phyloP scores from a whole-genome alignment of 2,797 vertebrate species.

The Todus mexicanus region DNA sequence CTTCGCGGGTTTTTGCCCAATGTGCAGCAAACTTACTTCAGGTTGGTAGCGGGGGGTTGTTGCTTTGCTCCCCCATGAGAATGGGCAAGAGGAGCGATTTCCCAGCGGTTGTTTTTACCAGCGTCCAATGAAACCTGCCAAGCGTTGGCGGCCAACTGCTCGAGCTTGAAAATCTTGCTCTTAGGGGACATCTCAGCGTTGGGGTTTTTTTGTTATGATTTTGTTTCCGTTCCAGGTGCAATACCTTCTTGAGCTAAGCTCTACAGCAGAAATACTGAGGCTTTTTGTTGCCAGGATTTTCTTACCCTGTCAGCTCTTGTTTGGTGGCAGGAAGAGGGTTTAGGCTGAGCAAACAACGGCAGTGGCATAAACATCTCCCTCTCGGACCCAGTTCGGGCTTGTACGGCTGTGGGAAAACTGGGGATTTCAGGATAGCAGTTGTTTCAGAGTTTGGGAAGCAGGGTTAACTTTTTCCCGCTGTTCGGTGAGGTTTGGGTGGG shows the following conservation, averaged over 20 bases:
- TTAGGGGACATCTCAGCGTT: too few species aligned
- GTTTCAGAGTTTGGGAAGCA: background rate
- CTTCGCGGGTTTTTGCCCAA: rapidly evolving
- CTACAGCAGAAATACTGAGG: background rate
- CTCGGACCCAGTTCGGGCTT: background rate
- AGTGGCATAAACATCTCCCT: background rate
- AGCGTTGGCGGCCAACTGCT: rapidly evolving
- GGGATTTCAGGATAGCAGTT: background rate
- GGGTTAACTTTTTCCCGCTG: background rate
- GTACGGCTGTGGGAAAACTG: too few species aligned
- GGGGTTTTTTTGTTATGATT: background rate
- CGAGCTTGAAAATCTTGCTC: background rate
- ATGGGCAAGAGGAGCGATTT: background rate
- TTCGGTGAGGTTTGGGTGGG: background rate
- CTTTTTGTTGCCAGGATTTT: background rate
- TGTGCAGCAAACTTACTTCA: background rate
- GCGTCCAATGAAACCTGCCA: background rate
- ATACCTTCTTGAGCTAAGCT: background rate
- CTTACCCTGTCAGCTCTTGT: background rate
- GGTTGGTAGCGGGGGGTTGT: background rate
- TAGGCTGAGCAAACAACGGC: background rate
- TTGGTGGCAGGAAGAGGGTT: background rate
- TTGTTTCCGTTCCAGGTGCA: background rate
- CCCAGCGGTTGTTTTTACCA: background rate
- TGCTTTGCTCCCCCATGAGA: background rate